A percentile compares a stretch with the other conserved stretches of the same genome.
Evolutionary conservation across 2,888 invertebrate species (phyloP).

Genomic region (Caenorhabditis wallacei): DNA sequence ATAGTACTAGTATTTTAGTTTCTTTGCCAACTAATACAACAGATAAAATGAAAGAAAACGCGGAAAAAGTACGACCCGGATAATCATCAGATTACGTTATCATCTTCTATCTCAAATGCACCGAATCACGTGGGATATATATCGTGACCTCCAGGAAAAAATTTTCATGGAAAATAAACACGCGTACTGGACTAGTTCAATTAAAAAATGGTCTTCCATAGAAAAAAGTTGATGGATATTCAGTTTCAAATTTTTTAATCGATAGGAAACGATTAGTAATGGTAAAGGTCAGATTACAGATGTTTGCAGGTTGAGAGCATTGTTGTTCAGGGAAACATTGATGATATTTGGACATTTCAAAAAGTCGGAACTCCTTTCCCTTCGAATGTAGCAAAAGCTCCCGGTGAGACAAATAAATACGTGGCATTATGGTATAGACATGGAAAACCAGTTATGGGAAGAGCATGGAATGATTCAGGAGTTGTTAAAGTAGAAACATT

Average conservation of each 20-base stretch:
- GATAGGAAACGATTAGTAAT: slow-evolving; percentile 43
- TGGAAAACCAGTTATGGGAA: slow-evolving; percentile 68
- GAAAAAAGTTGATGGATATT: neutral
- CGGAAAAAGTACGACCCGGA: slow-evolving; percentile 10
- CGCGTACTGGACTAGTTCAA: neutral
- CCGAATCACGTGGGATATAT: slow-evolving; percentile 20
- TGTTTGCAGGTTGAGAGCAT: too few species aligned
- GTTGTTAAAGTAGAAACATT: slow-evolving; percentile 64
- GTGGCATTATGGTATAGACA: slow-evolving; percentile 70
- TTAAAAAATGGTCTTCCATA: too few species aligned
- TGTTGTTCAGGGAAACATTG: slow-evolving; percentile 59
- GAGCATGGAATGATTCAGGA: slow-evolving; percentile 69
- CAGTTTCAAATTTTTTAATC: slow-evolving; percentile 28
- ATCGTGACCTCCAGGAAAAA: slow-evolving; percentile 11
- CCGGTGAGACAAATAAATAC: slow-evolving; percentile 67
- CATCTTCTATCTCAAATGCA: slow-evolving; percentile 39
- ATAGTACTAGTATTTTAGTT: neutral
- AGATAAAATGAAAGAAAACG: neutral
- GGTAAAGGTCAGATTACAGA: slow-evolving; percentile 33
- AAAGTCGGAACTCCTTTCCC: slow-evolving; percentile 68
- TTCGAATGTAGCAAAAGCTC: slow-evolving; percentile 54
- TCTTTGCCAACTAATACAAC: neutral
- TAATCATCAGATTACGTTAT: slow-evolving; percentile 59
- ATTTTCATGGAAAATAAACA: neutral
- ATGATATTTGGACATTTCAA: slow-evolving; percentile 67